phyloP scores from a whole-genome alignment of 1,140 invertebrate species.

The Drosophila punjabiensis region DNA sequence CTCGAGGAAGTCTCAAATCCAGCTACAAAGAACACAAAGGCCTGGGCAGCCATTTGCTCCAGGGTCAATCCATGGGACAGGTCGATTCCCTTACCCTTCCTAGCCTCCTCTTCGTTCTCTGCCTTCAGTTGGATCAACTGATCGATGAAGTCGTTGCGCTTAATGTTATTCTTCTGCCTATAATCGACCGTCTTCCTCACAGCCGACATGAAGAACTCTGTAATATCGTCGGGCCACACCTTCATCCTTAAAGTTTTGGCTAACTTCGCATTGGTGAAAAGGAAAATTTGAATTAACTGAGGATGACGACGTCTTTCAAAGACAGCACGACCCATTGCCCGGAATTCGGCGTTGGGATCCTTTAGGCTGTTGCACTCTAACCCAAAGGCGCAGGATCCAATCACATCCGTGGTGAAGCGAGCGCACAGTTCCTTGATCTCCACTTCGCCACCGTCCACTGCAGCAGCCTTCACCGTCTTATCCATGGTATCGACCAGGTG shows the following conservation, averaged over 20 bases:
- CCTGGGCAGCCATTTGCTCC: constrained; percentile 77
- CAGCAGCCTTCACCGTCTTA: constrained; percentile 17
- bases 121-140: constrained; percentile 78
- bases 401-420: constrained; percentile 88
- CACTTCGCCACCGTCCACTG: constrained; percentile 85
- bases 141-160: constrained; percentile 85
- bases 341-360: constrained; percentile 86
- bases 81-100: constrained; percentile 52
- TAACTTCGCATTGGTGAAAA: constrained; percentile 52
- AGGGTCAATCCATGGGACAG: constrained; percentile 59
- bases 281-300: constrained; percentile 39
- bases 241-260: constrained; percentile 57
- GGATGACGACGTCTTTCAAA: constrained; percentile 57
- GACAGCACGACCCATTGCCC: constrained; percentile 66
- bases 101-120: constrained; percentile 45
- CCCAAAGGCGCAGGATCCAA: constrained; percentile 86
- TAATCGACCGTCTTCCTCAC: constrained; percentile 82
- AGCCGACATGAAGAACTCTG: constrained; percentile 82
- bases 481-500: constrained; percentile 53
- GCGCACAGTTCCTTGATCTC: constrained; percentile 87
- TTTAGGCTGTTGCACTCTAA: constrained; percentile 86
- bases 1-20: constrained; percentile 82
- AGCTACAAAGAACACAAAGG: constrained; percentile 79
- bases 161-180: constrained; percentile 76
- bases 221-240: constrained; percentile 72